These are phyloP conservation scores for Chrysochloris asiatica DNA, from an alignment of 2,113 vertebrate genomes.

Conservation along the genomic window DNA sequence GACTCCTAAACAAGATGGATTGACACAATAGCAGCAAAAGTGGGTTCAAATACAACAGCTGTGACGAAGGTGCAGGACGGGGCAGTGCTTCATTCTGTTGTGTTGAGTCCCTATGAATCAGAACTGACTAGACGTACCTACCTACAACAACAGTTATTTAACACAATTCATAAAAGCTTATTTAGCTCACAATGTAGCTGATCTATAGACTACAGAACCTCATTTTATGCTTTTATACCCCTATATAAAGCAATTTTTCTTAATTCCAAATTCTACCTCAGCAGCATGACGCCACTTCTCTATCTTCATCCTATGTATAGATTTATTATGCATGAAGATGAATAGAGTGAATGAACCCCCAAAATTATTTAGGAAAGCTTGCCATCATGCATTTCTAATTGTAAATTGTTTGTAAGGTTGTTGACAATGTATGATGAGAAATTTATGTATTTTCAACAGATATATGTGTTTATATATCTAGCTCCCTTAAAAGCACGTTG, in stretches of 20 bases:
- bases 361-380: background rate
- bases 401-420: background rate
- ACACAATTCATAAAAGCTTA: background rate
- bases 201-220: background rate
- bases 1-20: too few species aligned
- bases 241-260: background rate
- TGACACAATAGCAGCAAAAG: too few species aligned
- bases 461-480: background rate
- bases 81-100: too few species aligned
- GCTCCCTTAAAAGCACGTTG: background rate
- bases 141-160: too few species aligned
- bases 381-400: background rate
- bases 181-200: slow-evolving; percentile 2
- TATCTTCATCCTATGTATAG: background rate
- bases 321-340: background rate
- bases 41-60: too few species aligned
- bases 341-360: background rate
- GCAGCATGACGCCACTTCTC: background rate
- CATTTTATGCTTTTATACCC: background rate
- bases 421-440: background rate
- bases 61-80: too few species aligned
- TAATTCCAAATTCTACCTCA: background rate
- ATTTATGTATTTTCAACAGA: background rate
- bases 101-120: too few species aligned
- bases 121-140: too few species aligned